Base-by-base conservation (phyloP, 2,113 vertebrate species). In the Lathamus discolor region DNA sequence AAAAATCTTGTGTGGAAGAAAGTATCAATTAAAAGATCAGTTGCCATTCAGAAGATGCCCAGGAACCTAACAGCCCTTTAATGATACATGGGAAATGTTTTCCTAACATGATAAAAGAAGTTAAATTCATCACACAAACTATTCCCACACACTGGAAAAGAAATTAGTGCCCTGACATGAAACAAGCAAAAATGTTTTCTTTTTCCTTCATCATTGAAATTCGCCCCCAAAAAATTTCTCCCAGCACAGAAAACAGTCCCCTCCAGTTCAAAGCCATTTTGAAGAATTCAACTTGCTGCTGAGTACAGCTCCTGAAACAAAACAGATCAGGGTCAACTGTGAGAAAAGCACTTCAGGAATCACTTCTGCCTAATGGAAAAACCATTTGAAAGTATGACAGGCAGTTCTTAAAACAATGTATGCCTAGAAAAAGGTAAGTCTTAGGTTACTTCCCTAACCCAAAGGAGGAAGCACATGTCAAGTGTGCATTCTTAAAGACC, bases 311-410 rank as follows among this genome's bases (percentile, higher is more conserved):
- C 43, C 39, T 59, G 39, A 62, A 84, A 54, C 49, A 83, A 93
- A 94, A 54, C 25, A 90, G 35, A 78, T 69, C n/a, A 46, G 44
- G 41, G 44, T 67, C 57, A 91, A 75, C 37, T 16, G 31, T 44
- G 33, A 94, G 69, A 63, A 93, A 79, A 82, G 44, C 48, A 84
- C 80, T 75, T 80, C 44, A 87, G 69, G n/a, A 91, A 73, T 66
- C 72, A n/a, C 70, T 51, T 77, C 52, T 66, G 72, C 84, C 24
- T 31, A 92, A 92, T 61, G 52, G 83, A 91, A 96, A 93, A 96
- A 43, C 0, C 43, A 86, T 64, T 75, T 55, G 83, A 54, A 95
- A 88, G 57, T 76, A 86, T 37, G 44, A 54, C 1, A 1, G 87
- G 57, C 23, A 48, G 44, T 86, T 52, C 86, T 90, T 86, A 55